Conservation (phyloP, 2,888 invertebrate species). For the Leptopilina drosophilae region DNA sequence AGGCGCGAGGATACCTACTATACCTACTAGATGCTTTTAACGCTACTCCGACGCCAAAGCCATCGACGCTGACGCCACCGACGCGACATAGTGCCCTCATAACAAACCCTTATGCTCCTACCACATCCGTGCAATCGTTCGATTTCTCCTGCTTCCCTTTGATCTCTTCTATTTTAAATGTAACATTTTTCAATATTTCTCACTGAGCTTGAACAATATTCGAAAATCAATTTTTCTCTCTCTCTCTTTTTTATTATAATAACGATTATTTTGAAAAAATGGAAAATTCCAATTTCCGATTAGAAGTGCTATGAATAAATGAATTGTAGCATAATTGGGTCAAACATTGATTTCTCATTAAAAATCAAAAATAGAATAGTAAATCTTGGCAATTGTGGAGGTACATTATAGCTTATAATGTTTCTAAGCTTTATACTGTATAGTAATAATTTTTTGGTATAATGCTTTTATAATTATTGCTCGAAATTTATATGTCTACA, state of each 20-base stretch:
- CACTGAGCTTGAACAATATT: neutral
- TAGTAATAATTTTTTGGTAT: too few relatives aligned
- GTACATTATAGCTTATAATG: too few relatives aligned
- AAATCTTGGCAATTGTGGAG: too few relatives aligned
- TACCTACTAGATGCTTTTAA: conserved; percentile 55
- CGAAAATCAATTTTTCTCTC: too few relatives aligned
- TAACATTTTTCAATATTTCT: neutral
- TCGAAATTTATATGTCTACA: too few relatives aligned
- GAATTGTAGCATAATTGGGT: too few relatives aligned
- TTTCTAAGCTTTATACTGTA: too few relatives aligned
- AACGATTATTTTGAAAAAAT: too few relatives aligned
- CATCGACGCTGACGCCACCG: conserved; percentile 57
- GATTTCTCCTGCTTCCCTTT: conserved; percentile 54
- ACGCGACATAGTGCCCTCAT: conserved; percentile 74
- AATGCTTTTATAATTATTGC: too few relatives aligned
- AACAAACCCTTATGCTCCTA: conserved; percentile 68
- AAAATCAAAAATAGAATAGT: too few relatives aligned
- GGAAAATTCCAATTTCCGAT: neutral
- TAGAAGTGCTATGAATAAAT: neutral
- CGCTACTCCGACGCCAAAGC: neutral
- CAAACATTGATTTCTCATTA: too few relatives aligned
- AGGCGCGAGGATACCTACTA: conserved; percentile 70
- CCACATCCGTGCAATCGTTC: conserved; percentile 61
- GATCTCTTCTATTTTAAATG: neutral
- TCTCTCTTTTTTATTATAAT: too few relatives aligned